A percentile compares a stretch with the other conserved stretches of the same genome.
Conservation (phyloP, 2,888 invertebrate species). For the Podabrus alpinus region DNA sequence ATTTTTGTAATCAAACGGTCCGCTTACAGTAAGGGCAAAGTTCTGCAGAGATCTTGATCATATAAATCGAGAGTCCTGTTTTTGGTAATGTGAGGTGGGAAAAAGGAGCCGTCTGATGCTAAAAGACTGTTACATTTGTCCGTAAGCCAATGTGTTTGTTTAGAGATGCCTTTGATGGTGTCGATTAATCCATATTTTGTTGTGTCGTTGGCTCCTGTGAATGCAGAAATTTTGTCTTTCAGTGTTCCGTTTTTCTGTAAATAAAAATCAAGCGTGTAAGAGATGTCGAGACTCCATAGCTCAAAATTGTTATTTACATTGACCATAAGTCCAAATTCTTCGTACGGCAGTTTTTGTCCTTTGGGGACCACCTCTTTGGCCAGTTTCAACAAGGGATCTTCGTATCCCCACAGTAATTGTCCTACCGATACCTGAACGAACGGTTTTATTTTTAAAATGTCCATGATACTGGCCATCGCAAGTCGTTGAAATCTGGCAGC, state of each 20-base stretch:
- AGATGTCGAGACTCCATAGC: neutral
- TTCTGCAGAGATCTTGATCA: conserved; percentile 87
- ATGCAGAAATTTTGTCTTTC: conserved; percentile 76
- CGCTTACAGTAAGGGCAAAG: conserved; percentile 72
- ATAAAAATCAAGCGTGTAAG: conserved; percentile 24
- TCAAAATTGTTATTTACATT: conserved; percentile 64
- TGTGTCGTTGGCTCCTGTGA: conserved; percentile 75
- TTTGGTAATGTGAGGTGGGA: conserved; percentile 83
- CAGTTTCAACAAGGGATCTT: conserved; percentile 84
- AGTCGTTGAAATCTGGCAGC: conserved; percentile 82
- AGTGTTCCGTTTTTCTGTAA: conserved; percentile 76
- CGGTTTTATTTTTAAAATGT: conserved; percentile 87
- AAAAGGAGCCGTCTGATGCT: conserved; percentile 89
- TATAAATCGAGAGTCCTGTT: conserved; percentile 78
- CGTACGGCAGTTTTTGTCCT: conserved; percentile 86
- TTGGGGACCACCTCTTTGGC: conserved; percentile 91
- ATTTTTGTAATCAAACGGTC: neutral
- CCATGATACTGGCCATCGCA: conserved; percentile 92
- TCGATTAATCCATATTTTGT: conserved; percentile 77
- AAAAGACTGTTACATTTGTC: conserved; percentile 80
- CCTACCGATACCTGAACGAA: conserved; percentile 88
- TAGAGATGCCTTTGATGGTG: conserved; percentile 72
- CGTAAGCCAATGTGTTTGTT: conserved; percentile 76
- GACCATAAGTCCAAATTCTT: conserved; percentile 88
- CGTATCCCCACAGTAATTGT: conserved; percentile 89